These are phyloP conservation scores for Spermophilus dauricus DNA, from an alignment of 2,113 vertebrate genomes.

Conservation along the genomic window DNA sequence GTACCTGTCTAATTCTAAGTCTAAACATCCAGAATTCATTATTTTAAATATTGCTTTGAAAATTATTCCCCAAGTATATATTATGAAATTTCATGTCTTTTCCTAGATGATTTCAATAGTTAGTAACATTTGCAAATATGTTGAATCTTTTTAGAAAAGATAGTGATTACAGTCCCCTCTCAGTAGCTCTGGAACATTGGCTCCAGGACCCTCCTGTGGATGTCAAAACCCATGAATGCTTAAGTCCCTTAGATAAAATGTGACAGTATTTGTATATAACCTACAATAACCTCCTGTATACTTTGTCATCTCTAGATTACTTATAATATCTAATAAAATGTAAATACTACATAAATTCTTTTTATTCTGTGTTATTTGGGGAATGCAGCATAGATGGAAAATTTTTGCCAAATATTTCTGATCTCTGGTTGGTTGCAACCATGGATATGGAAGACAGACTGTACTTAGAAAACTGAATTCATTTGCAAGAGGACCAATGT, in stretches of 20 bases:
- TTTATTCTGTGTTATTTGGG: too few relatives aligned
- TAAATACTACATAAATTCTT: background rate
- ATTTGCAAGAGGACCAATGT: slow-evolving; percentile 25
- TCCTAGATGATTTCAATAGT: slow-evolving; percentile 68
- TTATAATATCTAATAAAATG: too few relatives aligned
- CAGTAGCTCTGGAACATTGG: background rate
- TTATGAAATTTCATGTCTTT: slow-evolving; percentile 68
- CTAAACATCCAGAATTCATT: slow-evolving; percentile 67
- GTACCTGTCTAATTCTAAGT: background rate
- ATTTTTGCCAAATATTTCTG: background rate
- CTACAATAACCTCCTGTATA: background rate
- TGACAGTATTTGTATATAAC: background rate
- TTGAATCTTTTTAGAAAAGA: slow-evolving; percentile 68
- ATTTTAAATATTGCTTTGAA: slow-evolving; percentile 69
- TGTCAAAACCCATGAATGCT: background rate
- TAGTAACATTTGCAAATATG: slow-evolving; percentile 76
- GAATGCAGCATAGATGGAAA: background rate
- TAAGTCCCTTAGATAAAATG: background rate
- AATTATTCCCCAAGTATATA: slow-evolving; percentile 59
- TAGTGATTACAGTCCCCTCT: background rate
- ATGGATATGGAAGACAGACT: too few relatives aligned
- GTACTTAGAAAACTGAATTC: slow-evolving; percentile 68
- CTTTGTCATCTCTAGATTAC: background rate
- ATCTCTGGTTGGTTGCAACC: background rate
- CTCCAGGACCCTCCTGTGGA: background rate